Evolutionary conservation across 2,888 invertebrate species (phyloP), one percentile per base, ranked within the genome.

Genomic region (Protula sp.): DNA sequence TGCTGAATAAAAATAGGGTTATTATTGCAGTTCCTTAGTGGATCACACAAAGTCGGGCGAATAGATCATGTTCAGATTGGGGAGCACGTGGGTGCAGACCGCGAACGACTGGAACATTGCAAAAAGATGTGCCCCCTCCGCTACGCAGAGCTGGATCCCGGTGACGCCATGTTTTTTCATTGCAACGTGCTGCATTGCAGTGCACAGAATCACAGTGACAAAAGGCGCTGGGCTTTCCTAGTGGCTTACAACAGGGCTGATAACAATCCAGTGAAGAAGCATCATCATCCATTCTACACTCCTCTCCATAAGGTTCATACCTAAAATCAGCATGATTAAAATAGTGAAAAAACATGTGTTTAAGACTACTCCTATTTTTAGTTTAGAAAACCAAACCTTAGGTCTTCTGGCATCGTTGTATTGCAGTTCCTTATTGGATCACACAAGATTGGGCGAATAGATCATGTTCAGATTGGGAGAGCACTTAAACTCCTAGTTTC

Each of bases 101-200:
- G 27, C 9, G 64, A 60, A 51, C 29, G 66, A 30, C 62, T 66
- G 19, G 51, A 57, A 19, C 55, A 64, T 29, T 38, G 50, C 38
- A 24, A 56, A 58, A 60, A 48, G 30, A 47, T 51, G 30, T 58
- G 45, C 28, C 47, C 51, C 5, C 38, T 54, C 14, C 26, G 3
- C 1, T 50, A 60, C 30, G 51, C 30, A 2, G 62, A 62, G 27
- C 31, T 54, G n/a, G 31, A 31, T 2, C 57, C 57, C 2, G 62
- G 62, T 22, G 62, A 62, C 53, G 59, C 60, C 30, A 22, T 61
- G 22, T 62, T 62, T 54, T 62, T 62, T 60, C 62, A 62, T 48
- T 54, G 52, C 30, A 62, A 62, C 54, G 30, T 62, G 47, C 57
- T 62, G 9, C 62, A 62, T 54, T 26, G 57, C 38, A 61, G 60